Conservation (phyloP, 2,113 vertebrate genomes). For the Laticauda laticaudata region DNA sequence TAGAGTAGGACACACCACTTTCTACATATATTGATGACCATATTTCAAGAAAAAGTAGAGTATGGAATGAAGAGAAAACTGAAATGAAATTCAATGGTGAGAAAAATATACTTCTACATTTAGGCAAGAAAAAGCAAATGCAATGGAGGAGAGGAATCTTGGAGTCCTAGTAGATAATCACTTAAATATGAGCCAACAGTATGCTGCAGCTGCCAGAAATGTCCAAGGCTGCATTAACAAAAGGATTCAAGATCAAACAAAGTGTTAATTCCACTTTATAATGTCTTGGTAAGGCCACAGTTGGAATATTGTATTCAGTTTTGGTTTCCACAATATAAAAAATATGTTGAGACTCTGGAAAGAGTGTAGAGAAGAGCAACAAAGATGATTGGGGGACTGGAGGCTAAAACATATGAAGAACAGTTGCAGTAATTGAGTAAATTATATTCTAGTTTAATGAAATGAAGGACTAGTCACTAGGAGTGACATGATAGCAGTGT, state of each 20-base stretch:
- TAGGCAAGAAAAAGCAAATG: no score
- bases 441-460: not conserved
- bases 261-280: not conserved
- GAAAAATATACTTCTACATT: no score
- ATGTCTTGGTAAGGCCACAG: not conserved
- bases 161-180: no score
- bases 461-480: not conserved
- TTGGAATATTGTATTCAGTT: not conserved
- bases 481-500: not conserved
- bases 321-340: not conserved
- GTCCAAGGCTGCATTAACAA: no score
- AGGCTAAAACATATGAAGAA: not conserved
- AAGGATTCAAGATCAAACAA: not conserved
- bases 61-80: not conserved
- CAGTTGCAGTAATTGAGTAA: not conserved
- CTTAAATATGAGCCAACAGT: no score
- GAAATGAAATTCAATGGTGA: no score
- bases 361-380: not conserved
- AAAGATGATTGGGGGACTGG: not conserved
- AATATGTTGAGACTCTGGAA: not conserved
- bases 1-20: not conserved
- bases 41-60: not conserved
- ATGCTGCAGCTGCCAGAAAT: no score
- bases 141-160: no score
- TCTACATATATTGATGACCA: not conserved